A percentile compares a stretch with the other conserved stretches of the same genome.
Conservation (phyloP, 2,888 invertebrate species). For the Therioaphis trifolii region DNA sequence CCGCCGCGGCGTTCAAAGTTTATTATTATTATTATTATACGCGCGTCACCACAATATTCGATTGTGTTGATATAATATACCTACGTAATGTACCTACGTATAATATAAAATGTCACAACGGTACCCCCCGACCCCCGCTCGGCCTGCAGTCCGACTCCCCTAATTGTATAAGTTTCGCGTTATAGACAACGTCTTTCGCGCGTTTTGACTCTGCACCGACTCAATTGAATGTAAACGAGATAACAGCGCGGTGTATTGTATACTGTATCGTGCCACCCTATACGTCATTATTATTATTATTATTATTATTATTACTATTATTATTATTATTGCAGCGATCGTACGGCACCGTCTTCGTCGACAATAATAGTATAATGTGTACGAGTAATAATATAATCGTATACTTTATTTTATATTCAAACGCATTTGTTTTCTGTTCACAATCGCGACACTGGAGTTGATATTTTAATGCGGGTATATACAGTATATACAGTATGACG, state of each 20-base stretch:
- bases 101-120: too few species aligned
- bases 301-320: background rate
- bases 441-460: too few species aligned
- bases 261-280: too few species aligned
- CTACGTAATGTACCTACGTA: too few species aligned
- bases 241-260: constrained; percentile 22
- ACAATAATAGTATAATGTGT: background rate
- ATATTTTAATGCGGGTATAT: too few species aligned
- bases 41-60: too few species aligned
- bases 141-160: background rate
- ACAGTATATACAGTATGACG: too few species aligned
- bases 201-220: constrained; percentile 15
- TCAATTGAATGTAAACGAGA: constrained; percentile 51
- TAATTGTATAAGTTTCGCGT: constrained; percentile 43
- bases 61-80: too few species aligned
- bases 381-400: background rate
- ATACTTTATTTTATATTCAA: background rate
- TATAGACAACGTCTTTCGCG: constrained; percentile 25
- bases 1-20: too few species aligned
- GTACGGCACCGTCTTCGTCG: background rate
- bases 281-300: background rate
- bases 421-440: background rate
- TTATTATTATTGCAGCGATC: background rate
- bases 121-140: too few species aligned
- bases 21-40: too few species aligned